Conservation (phyloP, 2,113 vertebrate genomes). For the Trichomycterus rosablanca region DNA sequence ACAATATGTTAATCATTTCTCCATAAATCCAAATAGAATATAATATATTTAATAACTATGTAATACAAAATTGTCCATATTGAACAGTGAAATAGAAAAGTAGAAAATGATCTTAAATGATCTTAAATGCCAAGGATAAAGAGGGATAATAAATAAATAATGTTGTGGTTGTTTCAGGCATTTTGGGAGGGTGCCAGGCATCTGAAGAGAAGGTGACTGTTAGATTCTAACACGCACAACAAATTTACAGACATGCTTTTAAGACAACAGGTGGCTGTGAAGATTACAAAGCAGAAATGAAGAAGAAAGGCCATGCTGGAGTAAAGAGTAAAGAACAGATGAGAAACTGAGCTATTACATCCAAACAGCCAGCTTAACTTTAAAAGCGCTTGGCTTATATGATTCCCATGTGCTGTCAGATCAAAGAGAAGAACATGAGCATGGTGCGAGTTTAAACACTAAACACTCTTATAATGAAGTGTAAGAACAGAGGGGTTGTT, state of each 20-base stretch:
- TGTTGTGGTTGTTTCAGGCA: neutral
- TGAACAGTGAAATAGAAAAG: too few relatives aligned
- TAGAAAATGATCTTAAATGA: too few relatives aligned
- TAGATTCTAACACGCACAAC: neutral
- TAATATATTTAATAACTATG: too few relatives aligned
- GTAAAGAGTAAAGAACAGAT: constrained; percentile 10
- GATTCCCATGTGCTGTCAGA: too few relatives aligned
- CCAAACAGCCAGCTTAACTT: constrained; percentile 4
- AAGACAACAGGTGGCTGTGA: constrained; percentile 16
- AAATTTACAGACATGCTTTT: neutral
- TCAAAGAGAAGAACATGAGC: constrained; percentile 7
- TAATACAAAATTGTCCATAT: too few relatives aligned
- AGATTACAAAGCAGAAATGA: constrained; percentile 21
- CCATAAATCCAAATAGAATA: too few relatives aligned
- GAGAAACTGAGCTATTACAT: constrained; percentile 9
- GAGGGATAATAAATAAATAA: too few relatives aligned
- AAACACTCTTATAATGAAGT: neutral
- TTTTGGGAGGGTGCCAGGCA: too few relatives aligned
- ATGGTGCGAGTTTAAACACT: constrained; percentile 2
- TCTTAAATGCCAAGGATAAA: too few relatives aligned
- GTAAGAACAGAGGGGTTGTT: neutral
- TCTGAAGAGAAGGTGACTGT: neutral
- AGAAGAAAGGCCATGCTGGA: neutral
- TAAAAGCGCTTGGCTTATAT: too few relatives aligned
- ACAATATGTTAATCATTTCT: too few relatives aligned